phyloP scores from a whole-genome alignment of 2,113 vertebrate species.

The Etheostoma spectabile region DNA sequence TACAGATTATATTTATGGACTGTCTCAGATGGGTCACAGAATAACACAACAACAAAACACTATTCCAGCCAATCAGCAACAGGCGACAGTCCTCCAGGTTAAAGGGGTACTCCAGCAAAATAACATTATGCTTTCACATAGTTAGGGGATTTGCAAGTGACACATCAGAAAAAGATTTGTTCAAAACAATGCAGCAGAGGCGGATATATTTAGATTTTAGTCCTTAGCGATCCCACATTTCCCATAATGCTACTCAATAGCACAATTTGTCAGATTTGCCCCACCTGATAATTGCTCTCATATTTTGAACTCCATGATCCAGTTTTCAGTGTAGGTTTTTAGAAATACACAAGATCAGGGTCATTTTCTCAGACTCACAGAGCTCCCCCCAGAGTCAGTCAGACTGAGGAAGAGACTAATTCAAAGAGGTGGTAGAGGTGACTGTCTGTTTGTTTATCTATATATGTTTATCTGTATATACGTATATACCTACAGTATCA shows the following conservation, averaged over 20 bases:
- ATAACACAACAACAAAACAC: neutral
- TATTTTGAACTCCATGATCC: neutral
- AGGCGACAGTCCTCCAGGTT: too few relatives aligned
- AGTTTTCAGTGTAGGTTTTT: neutral
- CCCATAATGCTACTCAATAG: neutral
- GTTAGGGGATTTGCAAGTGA: neutral
- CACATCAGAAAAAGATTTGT: neutral
- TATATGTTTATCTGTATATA: neutral
- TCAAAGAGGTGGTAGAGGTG: too few relatives aligned
- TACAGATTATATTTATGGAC: neutral
- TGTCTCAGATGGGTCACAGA: neutral
- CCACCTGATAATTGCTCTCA: neutral
- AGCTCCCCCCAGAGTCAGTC: too few relatives aligned
- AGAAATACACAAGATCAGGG: neutral
- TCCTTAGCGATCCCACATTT: neutral
- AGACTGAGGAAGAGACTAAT: too few relatives aligned
- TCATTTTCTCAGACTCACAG: too few relatives aligned
- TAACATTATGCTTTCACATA: too few relatives aligned
- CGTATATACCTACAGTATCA: slow-evolving; percentile 28
- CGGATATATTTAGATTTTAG: neutral
- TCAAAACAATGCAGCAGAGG: neutral
- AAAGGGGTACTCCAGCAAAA: too few relatives aligned
- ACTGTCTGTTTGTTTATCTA: slow-evolving; percentile 53
- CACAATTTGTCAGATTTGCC: too few relatives aligned
- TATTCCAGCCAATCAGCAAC: too few relatives aligned